Evolutionary conservation across 2,888 invertebrate species (phyloP).

Genomic region (Hofmannophila pseudospretella): DNA sequence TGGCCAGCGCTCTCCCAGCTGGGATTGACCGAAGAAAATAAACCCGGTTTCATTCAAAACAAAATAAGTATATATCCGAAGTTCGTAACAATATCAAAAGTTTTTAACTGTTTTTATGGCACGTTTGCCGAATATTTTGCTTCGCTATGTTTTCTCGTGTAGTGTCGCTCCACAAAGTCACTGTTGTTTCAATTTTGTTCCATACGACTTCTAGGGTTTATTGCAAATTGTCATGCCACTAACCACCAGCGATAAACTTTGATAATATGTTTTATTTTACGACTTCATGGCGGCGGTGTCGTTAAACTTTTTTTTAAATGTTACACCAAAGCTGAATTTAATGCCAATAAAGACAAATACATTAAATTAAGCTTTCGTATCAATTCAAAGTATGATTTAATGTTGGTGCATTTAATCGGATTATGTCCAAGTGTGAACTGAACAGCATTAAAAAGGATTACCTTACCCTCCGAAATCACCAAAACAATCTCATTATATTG

Average conservation of each 20-base stretch:
- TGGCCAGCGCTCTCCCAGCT: too few relatives aligned
- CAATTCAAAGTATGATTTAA: too few relatives aligned
- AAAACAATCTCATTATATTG: too few relatives aligned
- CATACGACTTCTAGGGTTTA: not conserved
- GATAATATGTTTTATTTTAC: not conserved
- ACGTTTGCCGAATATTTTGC: slow-evolving; percentile 8
- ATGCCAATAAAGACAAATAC: too few relatives aligned
- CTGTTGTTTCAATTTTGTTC: not conserved
- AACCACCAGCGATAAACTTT: not conserved
- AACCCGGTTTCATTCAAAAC: slow-evolving; percentile 4
- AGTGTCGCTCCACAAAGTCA: not conserved
- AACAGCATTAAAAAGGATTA: too few relatives aligned
- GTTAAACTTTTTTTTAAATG: not conserved
- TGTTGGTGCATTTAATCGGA: too few relatives aligned
- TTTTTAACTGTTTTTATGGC: slow-evolving; percentile 13
- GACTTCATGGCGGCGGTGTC: not conserved
- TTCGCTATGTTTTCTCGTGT: slow-evolving; percentile 12
- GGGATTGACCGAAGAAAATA: not conserved
- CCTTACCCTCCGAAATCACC: too few relatives aligned
- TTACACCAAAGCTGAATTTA: too few relatives aligned
- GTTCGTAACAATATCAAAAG: not conserved
- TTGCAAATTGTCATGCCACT: not conserved
- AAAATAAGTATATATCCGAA: slow-evolving; percentile 9
- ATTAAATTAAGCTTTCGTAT: too few relatives aligned
- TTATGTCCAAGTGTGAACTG: too few relatives aligned